phyloP scores from a whole-genome alignment of 1,140 invertebrate genomes.

The Diorhabda sublineata region DNA sequence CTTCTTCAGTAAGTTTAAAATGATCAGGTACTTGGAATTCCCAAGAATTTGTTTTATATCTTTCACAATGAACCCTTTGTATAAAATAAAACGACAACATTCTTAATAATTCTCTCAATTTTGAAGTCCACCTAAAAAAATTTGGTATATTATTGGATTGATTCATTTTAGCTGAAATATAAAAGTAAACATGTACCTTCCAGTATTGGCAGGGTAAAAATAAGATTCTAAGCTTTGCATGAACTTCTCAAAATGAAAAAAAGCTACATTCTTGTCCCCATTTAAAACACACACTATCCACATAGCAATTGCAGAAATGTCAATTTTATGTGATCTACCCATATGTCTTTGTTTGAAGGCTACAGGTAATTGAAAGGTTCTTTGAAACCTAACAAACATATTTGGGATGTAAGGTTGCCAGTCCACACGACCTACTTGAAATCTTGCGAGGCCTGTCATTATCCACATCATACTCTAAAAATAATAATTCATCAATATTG shows the following conservation, averaged over 20 bases:
- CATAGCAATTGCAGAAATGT: constrained; percentile 56
- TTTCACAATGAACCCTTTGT: constrained; percentile 60
- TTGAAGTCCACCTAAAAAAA: constrained; percentile 60
- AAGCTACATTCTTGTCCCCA: constrained; percentile 54
- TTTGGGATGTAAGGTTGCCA: constrained; percentile 79
- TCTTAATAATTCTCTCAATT: constrained; percentile 59
- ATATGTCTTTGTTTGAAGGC: constrained; percentile 58
- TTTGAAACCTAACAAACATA: constrained; percentile 77
- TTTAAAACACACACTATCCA: constrained; percentile 70
- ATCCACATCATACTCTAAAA: constrained; percentile 65
- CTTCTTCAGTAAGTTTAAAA: constrained; percentile 71
- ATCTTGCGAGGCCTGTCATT: constrained; percentile 66
- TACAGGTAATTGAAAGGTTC: constrained; percentile 75
- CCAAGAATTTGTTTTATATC: constrained; percentile 63
- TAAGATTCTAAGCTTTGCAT: constrained; percentile 83
- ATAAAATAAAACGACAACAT: constrained; percentile 60
- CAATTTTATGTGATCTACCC: constrained; percentile 50
- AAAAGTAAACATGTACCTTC: constrained; percentile 43
- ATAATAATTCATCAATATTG: not conserved
- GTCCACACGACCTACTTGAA: constrained; percentile 80
- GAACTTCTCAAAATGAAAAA: constrained; percentile 74
- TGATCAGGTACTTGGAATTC: constrained; percentile 61
- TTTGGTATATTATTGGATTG: not conserved
- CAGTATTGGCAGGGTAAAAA: constrained; percentile 83
- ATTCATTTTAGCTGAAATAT: not conserved